Conservation (phyloP, 2,888 invertebrate species). For the Nemotelus nigrinus region DNA sequence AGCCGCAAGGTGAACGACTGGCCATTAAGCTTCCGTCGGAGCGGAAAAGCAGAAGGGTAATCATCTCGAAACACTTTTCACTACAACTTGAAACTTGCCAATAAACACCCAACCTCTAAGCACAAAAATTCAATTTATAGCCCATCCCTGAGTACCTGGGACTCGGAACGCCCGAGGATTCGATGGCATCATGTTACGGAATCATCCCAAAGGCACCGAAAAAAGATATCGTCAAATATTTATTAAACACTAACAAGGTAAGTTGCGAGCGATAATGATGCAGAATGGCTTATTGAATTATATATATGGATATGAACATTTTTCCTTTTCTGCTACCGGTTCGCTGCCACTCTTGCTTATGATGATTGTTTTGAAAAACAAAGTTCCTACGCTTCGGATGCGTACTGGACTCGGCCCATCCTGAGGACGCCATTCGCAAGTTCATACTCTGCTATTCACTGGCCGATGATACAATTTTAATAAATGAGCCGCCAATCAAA, state of each 20-base stretch:
- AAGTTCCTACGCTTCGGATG: constrained; percentile 77
- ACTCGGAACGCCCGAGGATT: constrained; percentile 81
- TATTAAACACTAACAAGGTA: constrained; percentile 76
- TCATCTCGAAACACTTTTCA: not conserved
- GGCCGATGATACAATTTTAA: constrained; percentile 78
- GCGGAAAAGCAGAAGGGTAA: constrained; percentile 53
- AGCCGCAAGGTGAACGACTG: constrained; percentile 55
- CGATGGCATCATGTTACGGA: constrained; percentile 76
- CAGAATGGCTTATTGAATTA: not conserved
- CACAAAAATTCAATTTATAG: constrained; percentile 47
- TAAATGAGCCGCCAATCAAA: constrained; percentile 76
- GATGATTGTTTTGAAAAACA: constrained; percentile 51
- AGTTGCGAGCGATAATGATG: constrained; percentile 40
- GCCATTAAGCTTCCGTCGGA: constrained; percentile 59
- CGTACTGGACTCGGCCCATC: constrained; percentile 79
- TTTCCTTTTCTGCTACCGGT: not conserved
- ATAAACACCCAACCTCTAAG: constrained; percentile 40
- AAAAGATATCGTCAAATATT: constrained; percentile 79
- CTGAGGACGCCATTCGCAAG: constrained; percentile 78
- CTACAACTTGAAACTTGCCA: constrained; percentile 17
- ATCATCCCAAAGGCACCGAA: constrained; percentile 77
- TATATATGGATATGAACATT: not conserved
- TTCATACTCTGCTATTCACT: constrained; percentile 82
- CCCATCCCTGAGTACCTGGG: constrained; percentile 52
- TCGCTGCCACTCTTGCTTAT: not conserved